These are phyloP conservation scores for Drosophila tristis DNA, from an alignment of 1,140 invertebrate species.

Conservation along the genomic window DNA sequence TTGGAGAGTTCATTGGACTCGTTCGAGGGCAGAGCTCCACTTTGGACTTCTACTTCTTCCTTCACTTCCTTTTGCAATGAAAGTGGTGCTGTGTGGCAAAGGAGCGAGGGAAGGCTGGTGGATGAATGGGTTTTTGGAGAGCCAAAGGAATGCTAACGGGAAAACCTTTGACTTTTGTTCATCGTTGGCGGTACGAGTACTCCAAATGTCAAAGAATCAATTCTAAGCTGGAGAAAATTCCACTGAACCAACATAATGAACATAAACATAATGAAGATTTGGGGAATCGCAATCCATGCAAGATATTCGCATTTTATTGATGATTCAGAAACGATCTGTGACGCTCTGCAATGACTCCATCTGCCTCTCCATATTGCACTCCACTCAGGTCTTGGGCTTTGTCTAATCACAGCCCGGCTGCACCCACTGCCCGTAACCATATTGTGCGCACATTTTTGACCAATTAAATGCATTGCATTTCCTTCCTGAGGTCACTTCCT, in stretches of 20 bases:
- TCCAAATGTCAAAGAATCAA: neutral
- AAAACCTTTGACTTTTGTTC: constrained; percentile 4
- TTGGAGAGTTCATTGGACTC: constrained; percentile 65
- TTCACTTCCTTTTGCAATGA: constrained; percentile 16
- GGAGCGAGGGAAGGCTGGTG: neutral
- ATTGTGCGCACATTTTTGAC: constrained; percentile 45
- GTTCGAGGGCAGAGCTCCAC: constrained; percentile 64
- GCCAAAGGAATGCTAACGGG: neutral
- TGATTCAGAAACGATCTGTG: neutral
- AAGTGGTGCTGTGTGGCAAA: constrained; percentile 20
- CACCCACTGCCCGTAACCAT: constrained; percentile 32
- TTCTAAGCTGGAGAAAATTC: no score
- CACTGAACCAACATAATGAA: no score
- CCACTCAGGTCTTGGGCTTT: neutral
- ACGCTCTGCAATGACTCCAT: neutral
- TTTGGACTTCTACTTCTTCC: neutral
- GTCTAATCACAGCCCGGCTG: neutral
- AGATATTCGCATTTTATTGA: no score
- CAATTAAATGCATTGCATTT: constrained; percentile 77
- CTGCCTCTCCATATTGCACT: constrained; percentile 10
- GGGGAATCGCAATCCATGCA: no score
- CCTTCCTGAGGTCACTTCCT: constrained; percentile 77
- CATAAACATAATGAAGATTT: no score
- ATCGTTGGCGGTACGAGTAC: constrained; percentile 1
- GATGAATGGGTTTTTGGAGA: constrained; percentile 1